phyloP scores from a whole-genome alignment of 2,113 vertebrate genomes.

The Xerus inauris region DNA sequence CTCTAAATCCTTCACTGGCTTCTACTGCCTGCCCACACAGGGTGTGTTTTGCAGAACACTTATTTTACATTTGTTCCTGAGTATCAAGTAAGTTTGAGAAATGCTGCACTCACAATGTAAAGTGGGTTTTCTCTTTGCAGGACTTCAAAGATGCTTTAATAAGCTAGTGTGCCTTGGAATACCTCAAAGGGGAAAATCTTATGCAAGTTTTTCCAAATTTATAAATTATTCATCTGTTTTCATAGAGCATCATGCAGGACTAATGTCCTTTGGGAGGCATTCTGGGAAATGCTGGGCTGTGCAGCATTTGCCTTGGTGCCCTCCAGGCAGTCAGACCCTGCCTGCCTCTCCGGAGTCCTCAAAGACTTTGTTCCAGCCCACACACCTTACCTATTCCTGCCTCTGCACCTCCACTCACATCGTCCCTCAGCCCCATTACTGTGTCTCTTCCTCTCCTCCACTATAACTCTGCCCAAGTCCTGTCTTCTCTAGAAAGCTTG shows the following conservation, averaged over 20 bases:
- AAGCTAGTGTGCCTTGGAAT: not conserved
- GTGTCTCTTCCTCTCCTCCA: not conserved
- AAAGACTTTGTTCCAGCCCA: not conserved
- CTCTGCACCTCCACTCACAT: not conserved
- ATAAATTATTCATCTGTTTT: not conserved
- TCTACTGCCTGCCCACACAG: constrained; percentile 43
- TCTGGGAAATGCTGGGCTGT: not conserved
- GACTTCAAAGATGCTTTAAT: not conserved
- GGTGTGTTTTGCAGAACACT: not conserved
- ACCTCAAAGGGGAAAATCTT: not conserved
- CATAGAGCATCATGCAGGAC: not conserved
- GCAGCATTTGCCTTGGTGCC: not conserved
- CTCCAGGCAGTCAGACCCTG: not conserved
- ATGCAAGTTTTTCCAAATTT: not conserved
- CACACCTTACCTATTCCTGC: fast-evolving
- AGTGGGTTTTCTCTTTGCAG: not conserved
- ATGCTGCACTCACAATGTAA: not conserved
- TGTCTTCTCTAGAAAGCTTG: not conserved
- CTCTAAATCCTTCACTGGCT: not conserved
- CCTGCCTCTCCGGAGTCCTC: not conserved
- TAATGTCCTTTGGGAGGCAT: not conserved
- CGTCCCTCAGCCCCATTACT: not conserved
- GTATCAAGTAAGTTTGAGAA: constrained; percentile 31
- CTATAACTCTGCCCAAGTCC: not conserved
- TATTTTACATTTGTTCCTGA: not conserved